Conservation (phyloP, 2,113 vertebrate species). For the Pygoscelis adeliae region DNA sequence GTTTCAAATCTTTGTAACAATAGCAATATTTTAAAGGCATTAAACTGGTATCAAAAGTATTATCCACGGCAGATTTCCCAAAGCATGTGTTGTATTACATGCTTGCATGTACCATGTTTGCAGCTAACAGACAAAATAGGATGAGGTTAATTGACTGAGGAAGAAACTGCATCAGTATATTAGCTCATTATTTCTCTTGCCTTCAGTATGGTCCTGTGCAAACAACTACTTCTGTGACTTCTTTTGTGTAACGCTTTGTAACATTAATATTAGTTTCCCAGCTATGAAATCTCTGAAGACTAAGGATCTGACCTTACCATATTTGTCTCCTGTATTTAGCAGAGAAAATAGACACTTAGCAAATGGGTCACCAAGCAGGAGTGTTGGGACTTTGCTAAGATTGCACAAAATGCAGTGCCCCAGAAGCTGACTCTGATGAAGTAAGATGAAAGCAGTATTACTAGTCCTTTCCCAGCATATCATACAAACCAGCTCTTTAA, state of each 20-base stretch:
- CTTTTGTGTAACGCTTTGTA: not conserved
- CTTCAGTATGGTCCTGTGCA: not conserved
- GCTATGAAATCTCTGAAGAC: not conserved
- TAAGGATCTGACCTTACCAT: not conserved
- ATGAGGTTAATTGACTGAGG: not conserved
- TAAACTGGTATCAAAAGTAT: not conserved
- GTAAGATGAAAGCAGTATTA: not conserved
- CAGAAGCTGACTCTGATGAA: not conserved
- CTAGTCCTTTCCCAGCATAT: not conserved
- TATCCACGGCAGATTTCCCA: not conserved
- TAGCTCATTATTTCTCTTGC: not conserved
- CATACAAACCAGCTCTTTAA: not conserved
- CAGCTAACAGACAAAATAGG: not conserved
- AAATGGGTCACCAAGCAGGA: not conserved
- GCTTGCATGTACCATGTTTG: not conserved
- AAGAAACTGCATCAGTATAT: not conserved
- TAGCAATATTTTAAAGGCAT: not conserved
- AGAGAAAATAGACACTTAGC: not conserved
- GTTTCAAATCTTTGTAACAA: not conserved
- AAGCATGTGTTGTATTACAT: not conserved
- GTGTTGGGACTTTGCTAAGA: not conserved
- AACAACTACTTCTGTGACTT: not conserved
- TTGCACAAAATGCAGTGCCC: not conserved
- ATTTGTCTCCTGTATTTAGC: not conserved
- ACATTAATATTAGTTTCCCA: not conserved